Percentiles rank a stretch among this genome's conserved stretches.
Conservation (phyloP, 1,140 invertebrate species). For the Goniozus legneri region DNA sequence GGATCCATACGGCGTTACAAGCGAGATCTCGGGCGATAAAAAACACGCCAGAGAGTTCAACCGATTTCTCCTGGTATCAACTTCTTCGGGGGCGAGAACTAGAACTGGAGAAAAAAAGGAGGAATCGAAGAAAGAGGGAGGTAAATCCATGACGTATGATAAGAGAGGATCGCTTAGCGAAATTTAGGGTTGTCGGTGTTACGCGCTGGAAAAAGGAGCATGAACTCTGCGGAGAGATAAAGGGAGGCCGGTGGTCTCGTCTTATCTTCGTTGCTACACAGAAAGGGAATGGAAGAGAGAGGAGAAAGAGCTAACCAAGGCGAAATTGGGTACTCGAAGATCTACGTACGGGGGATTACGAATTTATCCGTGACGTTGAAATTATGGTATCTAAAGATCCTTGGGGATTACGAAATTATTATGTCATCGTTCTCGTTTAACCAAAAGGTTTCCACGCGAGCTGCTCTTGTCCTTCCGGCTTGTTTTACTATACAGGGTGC, state of each 20-base stretch:
- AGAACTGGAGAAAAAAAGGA: background rate
- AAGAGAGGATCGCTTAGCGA: background rate
- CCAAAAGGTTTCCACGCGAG: background rate
- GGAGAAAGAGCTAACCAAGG: background rate
- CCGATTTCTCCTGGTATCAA: no score
- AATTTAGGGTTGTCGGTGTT: background rate
- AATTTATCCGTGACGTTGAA: constrained; percentile 15
- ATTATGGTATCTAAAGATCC: background rate
- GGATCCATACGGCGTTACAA: background rate
- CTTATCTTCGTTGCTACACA: no score
- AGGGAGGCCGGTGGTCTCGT: background rate
- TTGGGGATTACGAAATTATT: background rate
- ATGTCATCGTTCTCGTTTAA: background rate
- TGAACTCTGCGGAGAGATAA: background rate
- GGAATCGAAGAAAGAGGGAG: background rate
- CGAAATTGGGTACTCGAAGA: no score
- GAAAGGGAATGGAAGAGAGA: background rate
- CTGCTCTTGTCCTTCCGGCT: background rate
- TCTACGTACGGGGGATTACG: constrained; percentile 8
- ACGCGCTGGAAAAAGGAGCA: background rate
- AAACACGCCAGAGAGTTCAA: background rate
- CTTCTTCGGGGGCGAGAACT: background rate
- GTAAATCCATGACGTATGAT: background rate
- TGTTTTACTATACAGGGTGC: no score
- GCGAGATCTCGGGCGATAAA: background rate